These are phyloP conservation scores for Tenualosa thibaudeaui DNA, from an alignment of 2,797 vertebrate genomes.

Conservation along the genomic window DNA sequence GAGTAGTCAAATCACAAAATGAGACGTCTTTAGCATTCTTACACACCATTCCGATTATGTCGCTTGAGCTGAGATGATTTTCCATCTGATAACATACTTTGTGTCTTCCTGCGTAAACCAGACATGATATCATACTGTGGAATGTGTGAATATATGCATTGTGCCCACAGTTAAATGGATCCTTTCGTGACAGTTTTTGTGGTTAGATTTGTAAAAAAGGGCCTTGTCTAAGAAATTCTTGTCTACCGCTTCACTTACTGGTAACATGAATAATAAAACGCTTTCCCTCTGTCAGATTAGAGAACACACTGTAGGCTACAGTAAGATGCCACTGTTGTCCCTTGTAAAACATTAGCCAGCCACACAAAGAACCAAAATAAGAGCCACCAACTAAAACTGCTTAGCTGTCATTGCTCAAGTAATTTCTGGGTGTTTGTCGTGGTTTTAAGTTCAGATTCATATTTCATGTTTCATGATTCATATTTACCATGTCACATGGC, in stretches of 20 bases:
- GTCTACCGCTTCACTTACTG: conserved; percentile 1
- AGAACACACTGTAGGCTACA: neutral
- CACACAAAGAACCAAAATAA: neutral
- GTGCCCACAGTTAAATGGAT: conserved; percentile 39
- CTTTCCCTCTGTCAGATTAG: neutral
- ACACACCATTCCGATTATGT: conserved; percentile 73
- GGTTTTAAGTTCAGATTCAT: neutral
- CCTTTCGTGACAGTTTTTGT: conserved; percentile 50
- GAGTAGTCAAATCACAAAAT: conserved; percentile 38
- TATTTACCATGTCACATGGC: neutral
- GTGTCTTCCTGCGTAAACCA: conserved; percentile 58
- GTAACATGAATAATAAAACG: neutral
- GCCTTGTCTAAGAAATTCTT: conserved; percentile 35
- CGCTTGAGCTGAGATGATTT: conserved; percentile 72
- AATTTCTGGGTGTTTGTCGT: neutral
- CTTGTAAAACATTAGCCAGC: neutral
- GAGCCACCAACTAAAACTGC: neutral
- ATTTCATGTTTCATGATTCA: neutral
- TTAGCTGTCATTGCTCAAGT: neutral
- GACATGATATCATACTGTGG: conserved; percentile 60
- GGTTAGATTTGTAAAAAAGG: conserved; percentile 37
- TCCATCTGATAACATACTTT: conserved; percentile 83
- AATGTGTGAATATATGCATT: conserved; percentile 56
- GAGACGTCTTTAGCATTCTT: conserved; percentile 58
- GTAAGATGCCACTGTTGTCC: neutral